A percentile compares a stretch with the other conserved stretches of the same genome.
Evolutionary conservation across 2,888 invertebrate species (phyloP).

Genomic region (Leptinotarsa peninsularis): DNA sequence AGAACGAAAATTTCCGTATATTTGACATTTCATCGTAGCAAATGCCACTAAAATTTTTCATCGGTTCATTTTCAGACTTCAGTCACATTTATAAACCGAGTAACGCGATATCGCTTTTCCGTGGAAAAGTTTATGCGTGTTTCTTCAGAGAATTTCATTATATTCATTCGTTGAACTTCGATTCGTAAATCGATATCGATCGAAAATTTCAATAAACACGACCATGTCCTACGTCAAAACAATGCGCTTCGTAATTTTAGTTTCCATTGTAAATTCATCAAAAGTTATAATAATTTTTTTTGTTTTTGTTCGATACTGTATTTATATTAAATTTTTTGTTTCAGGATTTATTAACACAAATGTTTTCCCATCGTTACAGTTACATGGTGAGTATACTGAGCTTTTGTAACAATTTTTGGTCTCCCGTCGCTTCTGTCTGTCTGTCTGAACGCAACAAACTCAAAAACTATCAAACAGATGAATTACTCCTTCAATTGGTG

Average conservation of each 20-base stretch:
- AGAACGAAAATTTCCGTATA: no score
- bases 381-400: constrained; percentile 22
- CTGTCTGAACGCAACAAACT: no score
- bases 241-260: neutral
- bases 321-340: constrained; percentile 12
- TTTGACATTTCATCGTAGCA: no score
- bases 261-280: neutral
- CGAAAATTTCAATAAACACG: constrained; percentile 1
- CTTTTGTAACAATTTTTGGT: no score
- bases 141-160: neutral
- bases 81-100: no score
- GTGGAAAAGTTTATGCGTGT: neutral
- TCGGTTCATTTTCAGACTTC: no score
- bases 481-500: no score
- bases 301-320: neutral
- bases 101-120: no score
- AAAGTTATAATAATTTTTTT: neutral
- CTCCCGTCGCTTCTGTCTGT: no score
- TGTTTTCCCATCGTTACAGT: constrained; percentile 26
- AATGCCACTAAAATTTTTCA: no score
- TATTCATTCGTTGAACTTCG: neutral
- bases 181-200: neutral
- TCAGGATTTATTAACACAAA: constrained; percentile 30
- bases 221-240: neutral
- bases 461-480: no score